Evolutionary conservation across 2,113 vertebrate genomes (phyloP).

Genomic region (Cyprinodon brontotheroides): DNA sequence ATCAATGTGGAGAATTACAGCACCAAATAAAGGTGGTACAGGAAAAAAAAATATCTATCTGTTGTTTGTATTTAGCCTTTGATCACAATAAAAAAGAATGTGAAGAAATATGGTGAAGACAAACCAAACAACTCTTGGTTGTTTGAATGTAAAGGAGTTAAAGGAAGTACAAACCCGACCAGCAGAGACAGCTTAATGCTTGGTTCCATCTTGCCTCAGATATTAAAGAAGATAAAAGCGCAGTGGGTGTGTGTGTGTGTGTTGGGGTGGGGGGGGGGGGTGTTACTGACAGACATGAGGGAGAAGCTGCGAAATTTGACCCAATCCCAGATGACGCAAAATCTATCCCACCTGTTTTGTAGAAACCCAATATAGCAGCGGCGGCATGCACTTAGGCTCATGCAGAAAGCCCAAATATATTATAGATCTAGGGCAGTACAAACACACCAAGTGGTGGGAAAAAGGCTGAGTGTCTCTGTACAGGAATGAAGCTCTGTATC

Average conservation of each 20-base stretch:
- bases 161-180: background rate
- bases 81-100: too few relatives aligned
- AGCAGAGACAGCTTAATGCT: background rate
- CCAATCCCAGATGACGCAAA: conserved; percentile 63
- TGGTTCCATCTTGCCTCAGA: background rate
- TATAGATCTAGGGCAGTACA: conserved; percentile 33
- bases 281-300: conserved; percentile 45
- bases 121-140: background rate
- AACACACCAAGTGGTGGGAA: conserved; percentile 36
- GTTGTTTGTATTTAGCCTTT: too few relatives aligned
- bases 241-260: background rate
- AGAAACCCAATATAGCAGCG: conserved; percentile 66
- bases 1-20: too few relatives aligned
- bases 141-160: background rate
- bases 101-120: background rate
- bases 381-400: conserved; percentile 16
- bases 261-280: conserved; percentile 10
- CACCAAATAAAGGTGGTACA: too few relatives aligned
- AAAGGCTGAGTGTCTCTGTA: conserved; percentile 11
- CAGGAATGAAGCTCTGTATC: conserved; percentile 36
- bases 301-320: conserved; percentile 59
- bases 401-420: conserved; percentile 1
- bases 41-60: too few relatives aligned
- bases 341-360: conserved; percentile 73
- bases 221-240: background rate